phyloP scores from a whole-genome alignment of 1,140 invertebrate genomes.

The Brachystomella parvula region DNA sequence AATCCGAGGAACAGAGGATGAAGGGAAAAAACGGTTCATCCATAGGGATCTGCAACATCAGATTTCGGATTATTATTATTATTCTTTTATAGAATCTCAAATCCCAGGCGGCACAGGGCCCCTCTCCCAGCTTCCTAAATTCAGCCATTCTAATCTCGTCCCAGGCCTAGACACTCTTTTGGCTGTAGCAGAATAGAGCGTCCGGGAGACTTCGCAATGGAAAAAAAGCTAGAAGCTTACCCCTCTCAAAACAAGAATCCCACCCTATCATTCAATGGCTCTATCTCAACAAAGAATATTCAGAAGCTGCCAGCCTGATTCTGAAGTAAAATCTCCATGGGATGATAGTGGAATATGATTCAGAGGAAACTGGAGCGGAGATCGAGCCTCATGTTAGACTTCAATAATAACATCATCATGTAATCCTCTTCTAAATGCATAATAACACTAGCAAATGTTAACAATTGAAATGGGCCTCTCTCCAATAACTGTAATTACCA shows the following conservation, averaged over 20 bases:
- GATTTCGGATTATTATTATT: too few relatives aligned
- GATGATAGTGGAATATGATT: neutral
- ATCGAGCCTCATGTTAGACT: too few relatives aligned
- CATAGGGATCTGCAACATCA: too few relatives aligned
- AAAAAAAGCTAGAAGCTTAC: neutral
- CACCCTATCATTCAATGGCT: neutral
- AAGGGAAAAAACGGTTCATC: too few relatives aligned
- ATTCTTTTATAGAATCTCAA: neutral
- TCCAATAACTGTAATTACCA: neutral
- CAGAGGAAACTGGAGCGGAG: neutral
- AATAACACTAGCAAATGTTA: neutral
- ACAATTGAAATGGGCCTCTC: neutral
- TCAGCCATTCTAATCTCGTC: too few relatives aligned
- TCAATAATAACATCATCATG: too few relatives aligned
- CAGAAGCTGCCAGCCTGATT: neutral
- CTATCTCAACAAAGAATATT: neutral
- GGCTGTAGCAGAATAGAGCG: too few relatives aligned
- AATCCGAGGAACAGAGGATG: too few relatives aligned
- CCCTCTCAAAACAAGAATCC: neutral
- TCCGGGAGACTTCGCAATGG: neutral
- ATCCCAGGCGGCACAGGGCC: neutral
- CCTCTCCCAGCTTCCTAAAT: too few relatives aligned
- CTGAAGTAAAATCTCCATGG: neutral
- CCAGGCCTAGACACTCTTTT: too few relatives aligned
- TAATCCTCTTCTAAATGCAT: too few relatives aligned